These are phyloP conservation scores for Caenorhabditis sp. DNA, from an alignment of 2,888 invertebrate genomes.

Conservation along the genomic window DNA sequence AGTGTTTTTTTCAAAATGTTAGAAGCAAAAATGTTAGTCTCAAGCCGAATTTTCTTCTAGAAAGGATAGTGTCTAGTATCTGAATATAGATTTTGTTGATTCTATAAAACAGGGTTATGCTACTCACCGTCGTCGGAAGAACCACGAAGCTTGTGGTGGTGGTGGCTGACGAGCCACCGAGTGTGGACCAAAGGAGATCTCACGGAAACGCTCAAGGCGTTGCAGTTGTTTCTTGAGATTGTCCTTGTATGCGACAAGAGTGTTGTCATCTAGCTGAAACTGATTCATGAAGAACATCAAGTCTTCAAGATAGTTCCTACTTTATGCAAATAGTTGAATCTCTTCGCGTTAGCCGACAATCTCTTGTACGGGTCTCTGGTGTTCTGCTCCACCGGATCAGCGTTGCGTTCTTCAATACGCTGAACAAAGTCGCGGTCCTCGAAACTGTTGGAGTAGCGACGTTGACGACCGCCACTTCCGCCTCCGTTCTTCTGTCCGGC, in stretches of 20 bases:
- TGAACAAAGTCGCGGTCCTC: conserved; percentile 79
- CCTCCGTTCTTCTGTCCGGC: conserved; percentile 49
- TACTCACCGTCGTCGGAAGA: conserved; percentile 80
- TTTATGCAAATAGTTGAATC: conserved; percentile 81
- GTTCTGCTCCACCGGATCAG: conserved; percentile 60
- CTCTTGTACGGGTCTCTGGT: conserved; percentile 71
- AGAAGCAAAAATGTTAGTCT: conserved; percentile 42
- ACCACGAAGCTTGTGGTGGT: conserved; percentile 78
- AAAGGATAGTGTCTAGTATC: background rate
- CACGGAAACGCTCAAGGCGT: conserved; percentile 80
- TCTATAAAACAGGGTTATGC: background rate
- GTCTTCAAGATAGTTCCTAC: conserved; percentile 47
- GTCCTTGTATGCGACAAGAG: conserved; percentile 80
- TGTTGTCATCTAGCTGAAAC: conserved; percentile 81
- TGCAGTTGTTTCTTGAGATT: conserved; percentile 78
- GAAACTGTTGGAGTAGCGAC: conserved; percentile 76
- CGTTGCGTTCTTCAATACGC: conserved; percentile 72
- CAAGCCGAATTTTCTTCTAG: conserved; percentile 13
- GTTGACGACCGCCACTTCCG: conserved; percentile 70
- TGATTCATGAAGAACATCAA: background rate
- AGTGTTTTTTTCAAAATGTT: conserved; percentile 19
- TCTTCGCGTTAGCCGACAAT: conserved; percentile 79
- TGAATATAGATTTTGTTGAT: background rate
- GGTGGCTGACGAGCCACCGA: conserved; percentile 81
- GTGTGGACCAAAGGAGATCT: conserved; percentile 81